phyloP scores from a whole-genome alignment of 2,797 vertebrate species.

The Oreortyx pictus region DNA sequence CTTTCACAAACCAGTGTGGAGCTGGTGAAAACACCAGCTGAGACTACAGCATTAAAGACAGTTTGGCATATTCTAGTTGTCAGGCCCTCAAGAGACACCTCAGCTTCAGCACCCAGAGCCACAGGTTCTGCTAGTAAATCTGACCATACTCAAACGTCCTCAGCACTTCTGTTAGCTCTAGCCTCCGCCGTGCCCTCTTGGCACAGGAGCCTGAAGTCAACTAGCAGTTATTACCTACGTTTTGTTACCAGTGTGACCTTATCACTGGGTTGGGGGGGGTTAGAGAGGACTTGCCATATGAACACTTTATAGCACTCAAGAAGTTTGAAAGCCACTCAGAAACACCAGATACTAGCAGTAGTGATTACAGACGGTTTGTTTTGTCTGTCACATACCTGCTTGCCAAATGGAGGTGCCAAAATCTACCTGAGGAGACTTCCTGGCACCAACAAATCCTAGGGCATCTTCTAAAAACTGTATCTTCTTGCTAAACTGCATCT shows the following conservation, averaged over 20 bases:
- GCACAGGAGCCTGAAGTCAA: background rate
- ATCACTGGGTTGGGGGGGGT: rapidly evolving
- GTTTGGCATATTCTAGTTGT: background rate
- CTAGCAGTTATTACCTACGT: background rate
- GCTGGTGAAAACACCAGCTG: background rate
- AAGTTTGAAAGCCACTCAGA: background rate
- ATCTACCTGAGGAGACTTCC: slow-evolving; percentile 77
- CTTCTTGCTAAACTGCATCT: slow-evolving; percentile 90
- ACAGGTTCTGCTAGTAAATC: background rate
- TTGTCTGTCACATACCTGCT: slow-evolving; percentile 79
- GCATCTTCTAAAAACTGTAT: slow-evolving; percentile 85
- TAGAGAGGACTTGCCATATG: background rate
- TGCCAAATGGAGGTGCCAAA: slow-evolving; percentile 75
- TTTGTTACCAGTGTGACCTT: rapidly evolving
- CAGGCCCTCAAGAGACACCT: background rate
- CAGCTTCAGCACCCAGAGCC: background rate
- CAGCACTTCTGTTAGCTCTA: background rate
- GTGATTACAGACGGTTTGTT: background rate
- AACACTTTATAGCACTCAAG: rapidly evolving
- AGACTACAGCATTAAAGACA: background rate
- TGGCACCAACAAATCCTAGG: slow-evolving; percentile 74
- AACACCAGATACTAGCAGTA: background rate
- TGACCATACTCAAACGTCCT: background rate
- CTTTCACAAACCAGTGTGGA: background rate
- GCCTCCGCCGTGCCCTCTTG: background rate